Base-by-base conservation (phyloP, 2,797 vertebrate genomes). In the Sphenodon punctatus region DNA sequence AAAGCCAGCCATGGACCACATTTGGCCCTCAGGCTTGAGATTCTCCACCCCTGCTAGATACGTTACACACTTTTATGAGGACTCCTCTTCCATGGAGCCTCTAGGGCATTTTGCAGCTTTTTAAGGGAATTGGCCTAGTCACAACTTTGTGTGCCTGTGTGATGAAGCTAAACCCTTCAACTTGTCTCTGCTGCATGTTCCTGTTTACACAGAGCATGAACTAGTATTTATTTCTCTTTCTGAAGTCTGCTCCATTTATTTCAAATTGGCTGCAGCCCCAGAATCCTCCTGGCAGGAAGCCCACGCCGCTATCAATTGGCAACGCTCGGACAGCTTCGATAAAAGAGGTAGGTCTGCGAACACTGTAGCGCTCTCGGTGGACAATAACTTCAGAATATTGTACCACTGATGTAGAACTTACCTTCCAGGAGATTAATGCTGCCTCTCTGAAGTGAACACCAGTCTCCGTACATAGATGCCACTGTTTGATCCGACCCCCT, bases 341-440 rank as follows among this genome's bases (percentile, higher is more conserved):
- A 38, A 34, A 70, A 70, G 6, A 65, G 27, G 11, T n/a, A n/a
- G n/a, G n/a, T 13, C 43, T 58, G 13, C 58, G 55, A 23, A 58
- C 13, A 48, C 32, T 80, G 6, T 63, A 46, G 51, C 6, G 76
- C 32, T 53, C 72, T 74, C 75, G 38, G 0, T 66, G 70, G 67
- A 9, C 17, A 17, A 25, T 25, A 60, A 77, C 38, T 60, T 71
- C 39, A 75, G 88, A 90, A 87, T 25, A 60, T 1, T 77, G 46
- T 60, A 10, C 3, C 10, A 70, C 77, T 81, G 75, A 0, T 81
- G 65, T 83, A 85, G 89, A 74, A 83, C 23, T 71, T 10, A 80
- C 84, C 82, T 78, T 77, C 70, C 78, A 78, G 23, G 71, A 75
- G 67, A 88, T 82, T 84, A 71, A 76, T 49, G 71, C 55, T 71